Conservation (phyloP, 1,140 invertebrate genomes). For the Rhyzopertha dominica region DNA sequence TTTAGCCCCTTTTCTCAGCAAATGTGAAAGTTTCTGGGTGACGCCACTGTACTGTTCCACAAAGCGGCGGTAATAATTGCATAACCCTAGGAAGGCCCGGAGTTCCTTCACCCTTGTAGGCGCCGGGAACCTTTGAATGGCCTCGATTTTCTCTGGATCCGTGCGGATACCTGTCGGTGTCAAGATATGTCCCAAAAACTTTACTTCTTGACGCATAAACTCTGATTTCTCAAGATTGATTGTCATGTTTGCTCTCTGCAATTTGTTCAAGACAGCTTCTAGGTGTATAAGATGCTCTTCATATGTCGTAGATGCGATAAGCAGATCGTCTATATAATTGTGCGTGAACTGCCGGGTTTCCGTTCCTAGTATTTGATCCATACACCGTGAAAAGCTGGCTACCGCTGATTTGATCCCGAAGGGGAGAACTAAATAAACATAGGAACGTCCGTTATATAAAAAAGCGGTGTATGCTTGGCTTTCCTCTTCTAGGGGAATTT, state of each 20-base stretch:
- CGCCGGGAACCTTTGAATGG: slow-evolving; percentile 30
- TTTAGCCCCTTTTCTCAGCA: not conserved
- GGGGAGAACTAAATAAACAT: slow-evolving; percentile 7
- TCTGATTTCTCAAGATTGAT: slow-evolving; percentile 35
- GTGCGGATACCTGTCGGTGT: not conserved
- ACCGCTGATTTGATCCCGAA: slow-evolving; percentile 10
- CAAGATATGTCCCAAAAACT: slow-evolving; percentile 35
- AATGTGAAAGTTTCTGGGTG: not conserved
- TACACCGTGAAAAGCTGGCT: slow-evolving; percentile 3
- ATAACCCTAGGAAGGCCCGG: slow-evolving; percentile 19
- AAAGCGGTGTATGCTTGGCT: slow-evolving; percentile 19
- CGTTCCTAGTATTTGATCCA: slow-evolving; percentile 12
- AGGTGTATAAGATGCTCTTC: slow-evolving; percentile 32
- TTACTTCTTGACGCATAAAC: slow-evolving; percentile 20
- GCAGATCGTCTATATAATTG: slow-evolving; percentile 41
- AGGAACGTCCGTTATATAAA: not conserved
- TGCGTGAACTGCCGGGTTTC: not conserved
- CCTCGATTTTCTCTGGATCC: slow-evolving; percentile 34
- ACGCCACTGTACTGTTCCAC: no score
- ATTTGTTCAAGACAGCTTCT: slow-evolving; percentile 20
- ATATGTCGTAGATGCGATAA: slow-evolving; percentile 35
- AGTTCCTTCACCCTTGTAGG: slow-evolving; percentile 36
- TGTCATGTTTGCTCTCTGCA: slow-evolving; percentile 23
- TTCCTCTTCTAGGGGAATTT: slow-evolving; percentile 26
- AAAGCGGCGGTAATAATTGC: slow-evolving; percentile 12